Percentiles rank a stretch among this genome's conserved stretches.
These are phyloP conservation scores for Leptinotarsa juncta DNA, from an alignment of 2,888 invertebrate genomes.

Conservation along the genomic window DNA sequence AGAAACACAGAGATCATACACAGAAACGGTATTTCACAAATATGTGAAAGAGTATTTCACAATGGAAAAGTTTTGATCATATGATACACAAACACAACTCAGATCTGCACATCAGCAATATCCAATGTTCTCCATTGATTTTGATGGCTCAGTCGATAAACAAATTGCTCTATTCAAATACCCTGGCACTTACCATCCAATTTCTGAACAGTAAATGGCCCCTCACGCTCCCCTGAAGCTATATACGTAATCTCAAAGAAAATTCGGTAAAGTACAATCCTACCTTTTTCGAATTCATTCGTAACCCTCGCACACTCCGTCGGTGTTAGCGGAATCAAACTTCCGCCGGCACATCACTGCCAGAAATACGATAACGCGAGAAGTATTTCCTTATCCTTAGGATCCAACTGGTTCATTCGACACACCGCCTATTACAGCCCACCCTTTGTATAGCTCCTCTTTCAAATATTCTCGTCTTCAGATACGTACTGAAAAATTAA, in stretches of 20 bases:
- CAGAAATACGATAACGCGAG: conserved; percentile 9
- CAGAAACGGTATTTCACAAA: no score
- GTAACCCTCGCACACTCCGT: background rate
- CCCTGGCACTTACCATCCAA: no score
- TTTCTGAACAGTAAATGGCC: background rate
- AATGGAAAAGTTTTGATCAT: no score
- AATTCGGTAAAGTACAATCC: background rate
- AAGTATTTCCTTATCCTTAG: conserved; percentile 10
- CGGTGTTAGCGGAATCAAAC: conserved; percentile 1
- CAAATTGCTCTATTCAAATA: no score
- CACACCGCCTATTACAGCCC: conserved; percentile 6
- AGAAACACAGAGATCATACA: no score
- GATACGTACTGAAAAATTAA: background rate
- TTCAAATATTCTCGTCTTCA: conserved; percentile 1
- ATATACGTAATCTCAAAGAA: background rate
- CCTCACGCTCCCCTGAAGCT: background rate
- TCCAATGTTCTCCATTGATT: no score
- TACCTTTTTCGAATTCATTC: background rate
- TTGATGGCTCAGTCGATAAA: no score
- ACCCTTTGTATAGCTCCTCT: background rate
- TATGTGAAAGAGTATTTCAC: no score
- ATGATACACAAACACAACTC: no score
- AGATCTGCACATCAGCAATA: no score
- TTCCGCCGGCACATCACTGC: conserved; percentile 4
- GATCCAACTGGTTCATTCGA: conserved; percentile 5